A percentile compares a stretch with the other conserved stretches of the same genome.
phyloP scores from a whole-genome alignment of 2,888 invertebrate genomes.

The Drosophila mayaguana region DNA sequence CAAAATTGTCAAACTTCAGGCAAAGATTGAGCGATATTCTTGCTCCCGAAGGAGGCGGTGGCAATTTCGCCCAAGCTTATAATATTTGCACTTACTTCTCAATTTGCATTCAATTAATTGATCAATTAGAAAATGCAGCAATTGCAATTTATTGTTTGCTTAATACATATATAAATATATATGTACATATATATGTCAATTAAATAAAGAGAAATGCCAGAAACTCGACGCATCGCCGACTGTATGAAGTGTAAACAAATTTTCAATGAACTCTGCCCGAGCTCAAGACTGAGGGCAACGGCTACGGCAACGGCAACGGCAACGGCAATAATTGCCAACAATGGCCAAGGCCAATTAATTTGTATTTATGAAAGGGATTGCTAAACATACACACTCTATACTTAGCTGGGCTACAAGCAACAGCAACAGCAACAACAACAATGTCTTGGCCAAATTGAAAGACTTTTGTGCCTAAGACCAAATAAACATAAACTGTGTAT shows the following conservation, averaged over 20 bases:
- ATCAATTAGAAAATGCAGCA: constrained; percentile 10
- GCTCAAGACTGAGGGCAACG: neutral
- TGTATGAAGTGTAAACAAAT: constrained; percentile 6
- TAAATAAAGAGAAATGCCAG: neutral
- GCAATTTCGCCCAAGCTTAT: neutral
- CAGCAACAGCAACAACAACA: constrained; percentile 11
- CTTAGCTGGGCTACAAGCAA: constrained; percentile 10
- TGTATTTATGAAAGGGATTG: constrained; percentile 48
- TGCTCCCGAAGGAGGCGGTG: neutral
- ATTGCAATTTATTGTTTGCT: constrained; percentile 11
- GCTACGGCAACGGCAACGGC: no score
- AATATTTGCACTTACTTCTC: neutral
- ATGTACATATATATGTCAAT: neutral
- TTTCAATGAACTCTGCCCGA: neutral
- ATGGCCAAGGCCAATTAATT: constrained; percentile 58
- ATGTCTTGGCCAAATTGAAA: constrained; percentile 46
- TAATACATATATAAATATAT: neutral
- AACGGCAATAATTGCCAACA: constrained; percentile 32
- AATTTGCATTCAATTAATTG: constrained; percentile 17
- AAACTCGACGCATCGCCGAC: neutral
- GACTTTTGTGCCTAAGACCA: constrained; percentile 46
- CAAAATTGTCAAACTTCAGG: neutral
- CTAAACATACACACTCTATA: constrained; percentile 24
- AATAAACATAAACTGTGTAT: constrained; percentile 42
- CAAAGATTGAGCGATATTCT: neutral